A percentile compares a stretch with the other conserved stretches of the same genome.
phyloP scores from a whole-genome alignment of 1,140 invertebrate genomes.

The Thalassaphorura encarpata region DNA sequence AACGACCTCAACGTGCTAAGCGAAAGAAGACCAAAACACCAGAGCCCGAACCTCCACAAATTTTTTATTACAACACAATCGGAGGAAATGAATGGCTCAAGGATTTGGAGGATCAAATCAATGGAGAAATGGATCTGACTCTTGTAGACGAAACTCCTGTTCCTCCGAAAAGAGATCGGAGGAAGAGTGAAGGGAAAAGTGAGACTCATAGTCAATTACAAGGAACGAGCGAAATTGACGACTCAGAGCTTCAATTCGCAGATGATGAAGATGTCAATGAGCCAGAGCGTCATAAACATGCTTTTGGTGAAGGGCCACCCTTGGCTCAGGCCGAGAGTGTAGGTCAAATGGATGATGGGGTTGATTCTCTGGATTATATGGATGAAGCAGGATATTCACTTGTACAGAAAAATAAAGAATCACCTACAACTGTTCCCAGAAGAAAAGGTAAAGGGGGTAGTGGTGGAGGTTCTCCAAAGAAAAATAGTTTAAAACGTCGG shows the following conservation, averaged over 20 bases:
- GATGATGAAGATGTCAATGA: not conserved
- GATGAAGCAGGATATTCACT: constrained; percentile 27
- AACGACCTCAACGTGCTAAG: constrained; percentile 18
- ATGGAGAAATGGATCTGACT: constrained; percentile 35
- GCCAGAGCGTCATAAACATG: not conserved
- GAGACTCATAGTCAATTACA: too few species aligned
- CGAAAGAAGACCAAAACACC: constrained; percentile 7
- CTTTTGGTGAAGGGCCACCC: not conserved
- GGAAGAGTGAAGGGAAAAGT: constrained; percentile 28
- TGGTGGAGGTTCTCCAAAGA: constrained; percentile 13
- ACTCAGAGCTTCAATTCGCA: constrained; percentile 4
- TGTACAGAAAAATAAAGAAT: constrained; percentile 12
- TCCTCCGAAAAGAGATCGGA: constrained; percentile 40
- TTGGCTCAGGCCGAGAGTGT: constrained; percentile 5
- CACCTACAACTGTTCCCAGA: constrained; percentile 24
- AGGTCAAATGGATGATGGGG: not conserved
- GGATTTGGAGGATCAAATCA: constrained; percentile 22
- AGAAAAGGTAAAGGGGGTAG: constrained; percentile 21
- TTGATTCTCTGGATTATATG: not conserved
- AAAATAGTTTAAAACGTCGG: constrained; percentile 19
- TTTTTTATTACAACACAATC: constrained; percentile 32
- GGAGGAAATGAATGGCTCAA: constrained; percentile 36
- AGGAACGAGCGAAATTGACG: constrained; percentile 9
- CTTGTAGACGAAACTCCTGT: constrained; percentile 37
- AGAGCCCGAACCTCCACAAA: not conserved